phyloP scores from a whole-genome alignment of 2,888 invertebrate genomes.

The Lomographa bimaculata region DNA sequence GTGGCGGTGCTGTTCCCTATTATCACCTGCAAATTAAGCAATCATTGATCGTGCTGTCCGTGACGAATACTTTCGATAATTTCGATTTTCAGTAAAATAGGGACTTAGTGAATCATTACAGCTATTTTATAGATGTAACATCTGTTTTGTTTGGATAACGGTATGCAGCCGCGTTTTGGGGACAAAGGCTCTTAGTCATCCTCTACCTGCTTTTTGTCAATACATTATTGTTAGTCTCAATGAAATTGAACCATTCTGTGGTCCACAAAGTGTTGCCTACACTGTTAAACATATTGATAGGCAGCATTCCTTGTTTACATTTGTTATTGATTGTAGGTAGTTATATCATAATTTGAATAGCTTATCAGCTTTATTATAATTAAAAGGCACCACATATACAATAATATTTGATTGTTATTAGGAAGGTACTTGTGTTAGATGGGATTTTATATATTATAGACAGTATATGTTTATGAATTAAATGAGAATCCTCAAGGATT shows the following conservation, averaged over 20 bases:
- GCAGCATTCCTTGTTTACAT: not conserved
- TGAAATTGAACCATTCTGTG: conserved; percentile 23
- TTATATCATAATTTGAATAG: too few relatives aligned
- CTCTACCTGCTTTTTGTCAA: conserved; percentile 67
- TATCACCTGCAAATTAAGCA: conserved; percentile 58
- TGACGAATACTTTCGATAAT: conserved; percentile 73
- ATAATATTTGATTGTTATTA: too few relatives aligned
- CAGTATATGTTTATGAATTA: too few relatives aligned
- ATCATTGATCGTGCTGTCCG: conserved; percentile 51
- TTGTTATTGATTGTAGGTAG: not conserved
- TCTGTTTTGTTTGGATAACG: conserved; percentile 76
- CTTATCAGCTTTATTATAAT: too few relatives aligned
- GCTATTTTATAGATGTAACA: conserved; percentile 62
- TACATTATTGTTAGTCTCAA: conserved; percentile 46
- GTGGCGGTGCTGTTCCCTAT: conserved; percentile 32
- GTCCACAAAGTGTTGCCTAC: too few relatives aligned
- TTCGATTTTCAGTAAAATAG: conserved; percentile 50
- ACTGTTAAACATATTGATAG: too few relatives aligned
- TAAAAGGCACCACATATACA: too few relatives aligned
- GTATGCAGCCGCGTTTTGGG: conserved; percentile 70
- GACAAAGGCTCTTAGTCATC: conserved; percentile 76
- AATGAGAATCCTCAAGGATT: too few relatives aligned
- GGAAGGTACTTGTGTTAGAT: too few relatives aligned
- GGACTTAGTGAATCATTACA: conserved; percentile 57
- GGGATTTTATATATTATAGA: too few relatives aligned